Evolutionary conservation across 2,797 vertebrate genomes (phyloP).

Genomic region (Platyrinchus mystaceus): DNA sequence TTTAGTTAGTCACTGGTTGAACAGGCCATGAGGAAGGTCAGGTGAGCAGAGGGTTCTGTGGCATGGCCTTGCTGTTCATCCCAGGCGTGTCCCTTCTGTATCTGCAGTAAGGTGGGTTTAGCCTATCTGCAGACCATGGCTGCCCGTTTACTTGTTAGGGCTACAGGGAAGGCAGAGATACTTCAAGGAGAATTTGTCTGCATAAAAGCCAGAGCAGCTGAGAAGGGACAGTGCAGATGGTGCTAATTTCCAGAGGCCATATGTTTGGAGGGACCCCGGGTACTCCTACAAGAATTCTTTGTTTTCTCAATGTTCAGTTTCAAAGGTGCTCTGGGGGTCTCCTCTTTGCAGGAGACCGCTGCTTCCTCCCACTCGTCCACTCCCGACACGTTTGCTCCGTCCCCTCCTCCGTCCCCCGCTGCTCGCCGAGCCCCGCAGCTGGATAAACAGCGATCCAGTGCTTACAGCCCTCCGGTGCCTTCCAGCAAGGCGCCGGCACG

Average conservation of each 20-base stretch:
- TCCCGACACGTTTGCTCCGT: neutral
- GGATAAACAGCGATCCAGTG: neutral
- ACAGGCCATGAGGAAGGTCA: fast-evolving
- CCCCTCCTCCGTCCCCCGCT: neutral
- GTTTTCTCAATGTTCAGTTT: constrained; percentile 43
- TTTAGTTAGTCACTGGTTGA: neutral
- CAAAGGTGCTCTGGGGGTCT: constrained; percentile 52
- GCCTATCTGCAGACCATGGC: neutral
- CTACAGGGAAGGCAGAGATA: neutral
- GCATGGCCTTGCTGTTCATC: neutral
- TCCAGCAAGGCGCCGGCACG: neutral
- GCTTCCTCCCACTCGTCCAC: constrained; percentile 50
- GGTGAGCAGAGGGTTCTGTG: neutral
- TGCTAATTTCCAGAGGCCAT: constrained; percentile 35
- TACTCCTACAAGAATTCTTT: constrained; percentile 23
- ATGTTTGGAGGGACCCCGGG: neutral
- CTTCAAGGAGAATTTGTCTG: neutral
- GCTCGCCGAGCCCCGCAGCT: neutral
- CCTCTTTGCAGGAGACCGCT: constrained; percentile 19
- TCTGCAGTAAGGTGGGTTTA: neutral
- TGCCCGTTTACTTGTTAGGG: neutral
- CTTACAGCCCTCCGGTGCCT: constrained; percentile 13
- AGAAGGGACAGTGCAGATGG: constrained; percentile 20
- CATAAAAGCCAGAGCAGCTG: neutral
- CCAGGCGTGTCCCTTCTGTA: neutral